These are phyloP conservation scores for Eidolon dupreanum DNA, from an alignment of 2,797 vertebrate genomes.

Conservation along the genomic window DNA sequence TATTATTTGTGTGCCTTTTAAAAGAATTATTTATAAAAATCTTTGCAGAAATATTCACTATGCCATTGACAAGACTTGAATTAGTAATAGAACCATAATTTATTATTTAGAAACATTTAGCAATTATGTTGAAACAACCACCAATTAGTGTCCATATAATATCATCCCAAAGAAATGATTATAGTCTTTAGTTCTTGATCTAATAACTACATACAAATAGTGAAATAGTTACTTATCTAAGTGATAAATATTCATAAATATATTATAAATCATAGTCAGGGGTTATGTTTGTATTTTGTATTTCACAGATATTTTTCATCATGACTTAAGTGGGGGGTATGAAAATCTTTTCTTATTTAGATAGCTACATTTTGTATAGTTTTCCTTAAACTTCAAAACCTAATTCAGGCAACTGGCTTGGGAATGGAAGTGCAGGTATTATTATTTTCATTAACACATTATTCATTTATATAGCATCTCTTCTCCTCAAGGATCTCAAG, in stretches of 20 bases:
- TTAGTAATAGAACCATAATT: constrained; percentile 80
- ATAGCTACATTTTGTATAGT: background rate
- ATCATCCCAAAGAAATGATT: constrained; percentile 61
- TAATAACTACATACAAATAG: constrained; percentile 73
- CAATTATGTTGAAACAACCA: constrained; percentile 80
- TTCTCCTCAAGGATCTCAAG: constrained; percentile 17
- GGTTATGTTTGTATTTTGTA: background rate
- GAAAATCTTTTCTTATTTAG: constrained; percentile 37
- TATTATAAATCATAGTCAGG: background rate
- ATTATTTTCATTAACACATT: constrained; percentile 59
- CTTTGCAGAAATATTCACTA: constrained; percentile 73
- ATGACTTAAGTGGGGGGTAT: background rate
- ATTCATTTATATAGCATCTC: constrained; percentile 55
- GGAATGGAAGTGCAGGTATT: background rate
- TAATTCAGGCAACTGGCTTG: constrained; percentile 18
- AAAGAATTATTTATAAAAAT: constrained; percentile 56
- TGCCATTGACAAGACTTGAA: constrained; percentile 71
- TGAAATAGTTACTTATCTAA: constrained; percentile 65
- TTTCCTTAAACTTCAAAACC: constrained; percentile 20
- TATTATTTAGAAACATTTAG: constrained; percentile 77
- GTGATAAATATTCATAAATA: constrained; percentile 23
- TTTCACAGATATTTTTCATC: constrained; percentile 23
- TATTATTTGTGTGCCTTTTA: constrained; percentile 36
- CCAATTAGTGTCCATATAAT: constrained; percentile 79
- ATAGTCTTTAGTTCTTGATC: constrained; percentile 70